A percentile compares a stretch with the other conserved stretches of the same genome.
Evolutionary conservation across 2,797 vertebrate genomes (phyloP).

Genomic region (Takifugu rubripes): DNA sequence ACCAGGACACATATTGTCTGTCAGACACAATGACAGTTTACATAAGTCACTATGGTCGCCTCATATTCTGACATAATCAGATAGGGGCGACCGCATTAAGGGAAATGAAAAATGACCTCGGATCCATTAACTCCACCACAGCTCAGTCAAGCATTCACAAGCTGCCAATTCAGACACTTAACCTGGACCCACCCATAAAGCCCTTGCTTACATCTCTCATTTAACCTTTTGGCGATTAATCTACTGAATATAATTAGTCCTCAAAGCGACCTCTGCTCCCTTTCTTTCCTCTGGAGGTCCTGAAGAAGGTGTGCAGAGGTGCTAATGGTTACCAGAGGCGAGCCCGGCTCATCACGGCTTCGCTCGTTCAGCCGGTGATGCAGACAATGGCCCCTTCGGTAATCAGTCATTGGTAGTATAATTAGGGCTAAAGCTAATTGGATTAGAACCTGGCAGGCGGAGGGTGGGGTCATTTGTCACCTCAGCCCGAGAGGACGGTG

Average conservation of each 20-base stretch:
- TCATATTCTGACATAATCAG: constrained; percentile 25
- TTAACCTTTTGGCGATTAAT: constrained; percentile 61
- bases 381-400: constrained; percentile 60
- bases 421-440: constrained; percentile 69
- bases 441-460: constrained; percentile 54
- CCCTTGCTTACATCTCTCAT: constrained; percentile 40
- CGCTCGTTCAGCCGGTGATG: constrained; percentile 48
- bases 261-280: constrained; percentile 45
- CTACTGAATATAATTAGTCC: constrained; percentile 57
- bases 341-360: constrained; percentile 51
- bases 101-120: constrained; percentile 45
- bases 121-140: constrained; percentile 51
- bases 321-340: constrained; percentile 64
- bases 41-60: constrained; percentile 22
- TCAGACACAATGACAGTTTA: constrained; percentile 24
- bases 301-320: constrained; percentile 54
- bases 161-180: constrained; percentile 53
- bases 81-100: constrained; percentile 46
- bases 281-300: constrained; percentile 39
- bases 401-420: constrained; percentile 67
- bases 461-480: constrained; percentile 48
- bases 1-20: constrained; percentile 17
- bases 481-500: not conserved
- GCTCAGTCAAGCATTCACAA: constrained; percentile 58
- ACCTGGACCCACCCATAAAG: constrained; percentile 47